These are phyloP conservation scores for Spheniscus humboldti DNA, from an alignment of 2,797 vertebrate genomes.

Conservation along the genomic window DNA sequence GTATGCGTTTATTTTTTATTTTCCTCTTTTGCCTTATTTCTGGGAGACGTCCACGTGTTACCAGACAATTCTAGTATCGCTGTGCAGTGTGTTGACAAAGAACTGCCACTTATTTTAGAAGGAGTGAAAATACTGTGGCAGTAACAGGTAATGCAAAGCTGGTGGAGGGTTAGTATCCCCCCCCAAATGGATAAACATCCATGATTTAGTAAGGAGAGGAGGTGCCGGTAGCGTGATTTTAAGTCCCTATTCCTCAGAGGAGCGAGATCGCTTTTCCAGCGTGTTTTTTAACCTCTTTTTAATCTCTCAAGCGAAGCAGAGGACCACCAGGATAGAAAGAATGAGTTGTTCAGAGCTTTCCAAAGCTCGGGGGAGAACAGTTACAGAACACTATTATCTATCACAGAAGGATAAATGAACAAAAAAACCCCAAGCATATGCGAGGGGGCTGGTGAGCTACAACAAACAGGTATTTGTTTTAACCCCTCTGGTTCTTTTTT, in stretches of 20 bases:
- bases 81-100: background rate
- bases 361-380: background rate
- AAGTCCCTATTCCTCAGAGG: background rate
- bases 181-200: background rate
- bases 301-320: background rate
- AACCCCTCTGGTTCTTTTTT: background rate
- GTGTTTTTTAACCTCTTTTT: background rate
- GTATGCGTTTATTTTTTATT: background rate
- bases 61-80: fast-evolving
- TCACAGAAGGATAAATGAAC: background rate
- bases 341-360: background rate
- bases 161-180: background rate
- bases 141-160: background rate
- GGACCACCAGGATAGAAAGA: background rate
- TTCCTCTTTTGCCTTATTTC: background rate
- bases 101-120: background rate
- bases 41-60: fast-evolving
- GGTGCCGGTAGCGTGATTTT: fast-evolving
- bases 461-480: background rate
- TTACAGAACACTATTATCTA: background rate
- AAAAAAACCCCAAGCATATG: background rate
- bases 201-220: background rate
- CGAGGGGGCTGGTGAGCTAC: background rate
- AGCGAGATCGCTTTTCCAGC: background rate
- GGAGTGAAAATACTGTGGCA: background rate